Conservation (phyloP, 2,888 invertebrate genomes). For the Agrotis ipsilon region DNA sequence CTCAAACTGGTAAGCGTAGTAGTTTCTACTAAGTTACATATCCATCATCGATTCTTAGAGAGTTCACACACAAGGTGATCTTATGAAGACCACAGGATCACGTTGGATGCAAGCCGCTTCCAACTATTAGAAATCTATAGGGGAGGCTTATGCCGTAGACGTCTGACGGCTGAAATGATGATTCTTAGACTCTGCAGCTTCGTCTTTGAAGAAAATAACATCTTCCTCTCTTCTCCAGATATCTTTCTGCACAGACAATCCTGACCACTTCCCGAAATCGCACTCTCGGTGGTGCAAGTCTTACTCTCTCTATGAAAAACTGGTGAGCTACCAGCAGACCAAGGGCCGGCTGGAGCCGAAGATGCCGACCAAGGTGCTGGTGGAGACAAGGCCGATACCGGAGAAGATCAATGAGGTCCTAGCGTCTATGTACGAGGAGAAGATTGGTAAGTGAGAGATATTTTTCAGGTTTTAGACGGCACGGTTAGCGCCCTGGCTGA, state of each 20-base stretch:
- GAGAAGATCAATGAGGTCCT: constrained; percentile 88
- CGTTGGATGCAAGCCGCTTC: too few relatives aligned
- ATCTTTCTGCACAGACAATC: constrained; percentile 89
- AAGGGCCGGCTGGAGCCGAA: constrained; percentile 91
- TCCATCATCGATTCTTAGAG: too few relatives aligned
- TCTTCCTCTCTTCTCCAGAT: constrained; percentile 72
- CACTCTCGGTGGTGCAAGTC: constrained; percentile 93
- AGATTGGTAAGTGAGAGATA: constrained; percentile 77
- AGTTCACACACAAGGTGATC: too few relatives aligned
- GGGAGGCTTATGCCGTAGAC: too few relatives aligned
- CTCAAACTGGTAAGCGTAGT: not conserved
- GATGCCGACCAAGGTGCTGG: constrained; percentile 89
- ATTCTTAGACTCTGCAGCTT: too few relatives aligned
- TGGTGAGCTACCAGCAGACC: constrained; percentile 91
- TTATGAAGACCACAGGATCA: too few relatives aligned
- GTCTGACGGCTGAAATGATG: too few relatives aligned
- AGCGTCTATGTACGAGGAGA: constrained; percentile 86
- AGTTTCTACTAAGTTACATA: not conserved
- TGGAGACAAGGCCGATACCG: constrained; percentile 74
- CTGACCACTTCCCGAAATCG: constrained; percentile 86
- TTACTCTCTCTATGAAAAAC: constrained; percentile 91
- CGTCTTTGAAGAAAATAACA: not conserved
- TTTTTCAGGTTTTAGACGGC: not conserved
- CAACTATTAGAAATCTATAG: too few relatives aligned
- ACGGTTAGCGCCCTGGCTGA: too few relatives aligned